Percentiles rank a stretch among this genome's conserved stretches.
These are phyloP conservation scores for Ceyx melanurus DNA, from an alignment of 2,113 vertebrate species.

Conservation along the genomic window DNA sequence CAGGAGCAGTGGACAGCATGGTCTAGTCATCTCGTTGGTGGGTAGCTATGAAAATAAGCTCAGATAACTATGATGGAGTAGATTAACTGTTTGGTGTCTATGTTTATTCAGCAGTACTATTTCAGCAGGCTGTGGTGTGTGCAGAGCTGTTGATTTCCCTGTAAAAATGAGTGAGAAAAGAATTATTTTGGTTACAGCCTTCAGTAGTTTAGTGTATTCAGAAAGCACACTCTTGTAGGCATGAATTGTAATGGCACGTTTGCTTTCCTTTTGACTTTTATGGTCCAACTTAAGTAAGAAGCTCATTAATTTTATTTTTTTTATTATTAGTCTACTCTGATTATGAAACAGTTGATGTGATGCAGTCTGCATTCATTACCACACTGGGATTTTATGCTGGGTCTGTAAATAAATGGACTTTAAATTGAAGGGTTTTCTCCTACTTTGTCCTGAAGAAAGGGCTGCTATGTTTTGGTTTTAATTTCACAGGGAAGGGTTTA, in stretches of 20 bases:
- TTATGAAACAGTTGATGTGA: background rate
- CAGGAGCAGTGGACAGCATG: background rate
- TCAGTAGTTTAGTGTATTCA: background rate
- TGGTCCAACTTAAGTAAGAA: background rate
- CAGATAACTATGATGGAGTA: background rate
- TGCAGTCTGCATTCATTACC: background rate
- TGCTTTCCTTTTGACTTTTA: background rate
- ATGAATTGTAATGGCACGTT: background rate
- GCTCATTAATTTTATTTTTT: background rate
- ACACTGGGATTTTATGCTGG: background rate
- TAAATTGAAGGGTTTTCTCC: background rate
- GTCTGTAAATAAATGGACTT: background rate
- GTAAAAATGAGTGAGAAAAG: background rate
- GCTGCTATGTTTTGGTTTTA: background rate
- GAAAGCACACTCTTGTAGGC: background rate
- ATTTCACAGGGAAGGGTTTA: background rate
- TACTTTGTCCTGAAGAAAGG: background rate
- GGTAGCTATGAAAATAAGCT: background rate
- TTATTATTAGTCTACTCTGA: background rate
- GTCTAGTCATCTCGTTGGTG: background rate
- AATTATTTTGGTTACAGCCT: background rate
- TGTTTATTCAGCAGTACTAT: background rate
- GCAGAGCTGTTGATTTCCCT: background rate
- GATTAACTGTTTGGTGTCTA: background rate
- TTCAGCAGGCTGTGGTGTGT: background rate